Evolutionary conservation across 1,140 invertebrate genomes (phyloP).

Genomic region (Drosophila truncata): DNA sequence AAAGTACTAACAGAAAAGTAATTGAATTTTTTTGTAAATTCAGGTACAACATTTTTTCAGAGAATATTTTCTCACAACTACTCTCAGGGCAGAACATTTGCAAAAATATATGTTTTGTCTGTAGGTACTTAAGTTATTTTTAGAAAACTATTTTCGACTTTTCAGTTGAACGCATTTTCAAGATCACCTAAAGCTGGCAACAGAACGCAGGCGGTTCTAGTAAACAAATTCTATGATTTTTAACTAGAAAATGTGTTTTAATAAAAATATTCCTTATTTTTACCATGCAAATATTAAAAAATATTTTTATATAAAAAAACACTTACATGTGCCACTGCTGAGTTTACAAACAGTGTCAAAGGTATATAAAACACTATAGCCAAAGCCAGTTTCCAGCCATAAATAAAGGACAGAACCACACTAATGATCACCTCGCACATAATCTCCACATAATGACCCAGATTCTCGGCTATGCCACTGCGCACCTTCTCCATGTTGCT

Average conservation of each 20-base stretch:
- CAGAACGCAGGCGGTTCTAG: background rate
- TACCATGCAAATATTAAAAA: background rate
- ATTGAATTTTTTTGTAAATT: background rate
- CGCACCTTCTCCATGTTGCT: constrained; percentile 95
- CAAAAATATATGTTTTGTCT: constrained; percentile 15
- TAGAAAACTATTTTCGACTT: constrained; percentile 25
- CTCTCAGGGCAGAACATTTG: background rate
- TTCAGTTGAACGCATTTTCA: constrained; percentile 13
- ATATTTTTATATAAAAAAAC: background rate
- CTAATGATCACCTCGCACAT: constrained; percentile 89
- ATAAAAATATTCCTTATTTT: background rate
- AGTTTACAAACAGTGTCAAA: constrained; percentile 89
- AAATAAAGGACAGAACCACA: constrained; percentile 89
- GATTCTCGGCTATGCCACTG: constrained; percentile 95
- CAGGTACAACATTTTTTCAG: background rate
- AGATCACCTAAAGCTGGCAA: constrained; percentile 24
- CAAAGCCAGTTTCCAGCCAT: constrained; percentile 93
- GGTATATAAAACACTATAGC: constrained; percentile 93
- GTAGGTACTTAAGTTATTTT: constrained; percentile 21
- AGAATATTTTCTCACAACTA: background rate
- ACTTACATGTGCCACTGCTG: constrained; percentile 89
- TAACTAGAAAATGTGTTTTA: no score
- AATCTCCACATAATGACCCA: constrained; percentile 91
- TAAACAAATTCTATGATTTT: constrained; percentile 7
- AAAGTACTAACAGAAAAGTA: background rate